Evolutionary conservation across 2,797 vertebrate species (phyloP), one percentile per base, ranked within the genome.

Genomic region (Spea hammondii): DNA sequence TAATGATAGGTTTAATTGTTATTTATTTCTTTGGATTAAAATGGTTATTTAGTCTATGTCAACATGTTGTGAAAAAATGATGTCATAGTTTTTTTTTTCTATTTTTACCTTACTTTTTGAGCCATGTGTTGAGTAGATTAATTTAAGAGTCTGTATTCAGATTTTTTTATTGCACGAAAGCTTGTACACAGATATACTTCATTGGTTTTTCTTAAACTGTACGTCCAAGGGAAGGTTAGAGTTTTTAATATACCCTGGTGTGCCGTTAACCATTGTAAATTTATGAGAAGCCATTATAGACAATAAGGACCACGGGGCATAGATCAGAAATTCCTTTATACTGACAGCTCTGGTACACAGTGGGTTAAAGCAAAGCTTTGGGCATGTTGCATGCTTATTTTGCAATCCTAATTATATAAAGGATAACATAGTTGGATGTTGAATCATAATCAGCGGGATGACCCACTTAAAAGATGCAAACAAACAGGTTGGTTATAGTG

Each of bases 401-500:
- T 47, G 13, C 11, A 11, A 32, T 32, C 32, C 57, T 60, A 68
- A 70, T 64, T 49, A 51, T 13, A 45, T 46, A 65, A 59, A 59
- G 5, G 17, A 10, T 46, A 49, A 55, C 47, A 59, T 76, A 68
- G 53, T 67, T 72, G 72, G 71, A 6, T 65, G 13, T 12, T 67
- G 64, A 62, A 77, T 77, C 50, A 70, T 44, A 68, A n/a, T 47
- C 62, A 46, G 11, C 71, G 46, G 11, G 51, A 71, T 45, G 14
- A 14, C 75, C 7, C 0, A 44, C 8, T 69, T 82, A 70, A 72
- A 77, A 65, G 81, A 84, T 51, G 76, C 82, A 62, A 75, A 65
- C 84, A 79, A 77, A 81, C 68, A 78, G 66, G 76, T 79, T 70
- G 76, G 68, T 79, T 77, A 12, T 51, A 74, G 78, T 3, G 0